Evolutionary conservation across 2,113 vertebrate species (phyloP), one percentile per base, ranked within the genome.

Genomic region (Coryphaenoides rupestris): DNA sequence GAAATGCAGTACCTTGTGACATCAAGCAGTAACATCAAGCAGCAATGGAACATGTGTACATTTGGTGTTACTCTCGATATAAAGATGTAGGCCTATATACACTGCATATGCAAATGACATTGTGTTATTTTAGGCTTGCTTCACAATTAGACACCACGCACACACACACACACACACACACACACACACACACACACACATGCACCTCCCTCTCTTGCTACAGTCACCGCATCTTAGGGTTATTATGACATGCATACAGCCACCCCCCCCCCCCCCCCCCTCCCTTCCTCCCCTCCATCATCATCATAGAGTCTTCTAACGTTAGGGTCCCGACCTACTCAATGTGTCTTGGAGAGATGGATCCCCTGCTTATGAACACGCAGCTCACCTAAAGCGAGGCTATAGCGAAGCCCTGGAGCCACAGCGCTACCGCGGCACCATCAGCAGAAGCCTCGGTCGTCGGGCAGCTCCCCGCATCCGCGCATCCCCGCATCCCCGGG

Each of bases 191-290:
- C 23, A 16, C 23, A 26, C 23, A 17, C 55, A 68, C 13, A 55
- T 22, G 61, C 40, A 72, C 69, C 65, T 55, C 75, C 19, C 57
- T 53, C 57, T 62, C 33, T 63, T 65, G 64, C 45, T 24, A 77
- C 66, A 73, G 68, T 69, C 68, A 75, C 79, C 80, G 63, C 70
- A 21, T 75, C 62, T 66, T 19, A 73, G 64, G 69, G 66, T 70
- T 68, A 61, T 80, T 76, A 72, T 72, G 64, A 80, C 79, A 80
- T 58, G 53, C 65, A 69, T 64, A 81, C 62, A 76, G 79, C 81
- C 77, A 70, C 68, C 63, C 62, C 61, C 71, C 60, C 56, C 12
- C 7, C 26, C 17, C 58, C 21, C 72, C 67, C 68, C 58, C 21
- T 70, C 70, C 12, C 7, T n/a, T 5, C 58, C 21, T 70, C 67